phyloP scores from a whole-genome alignment of 1,140 invertebrate genomes.

The Campoletis sonorensis region DNA sequence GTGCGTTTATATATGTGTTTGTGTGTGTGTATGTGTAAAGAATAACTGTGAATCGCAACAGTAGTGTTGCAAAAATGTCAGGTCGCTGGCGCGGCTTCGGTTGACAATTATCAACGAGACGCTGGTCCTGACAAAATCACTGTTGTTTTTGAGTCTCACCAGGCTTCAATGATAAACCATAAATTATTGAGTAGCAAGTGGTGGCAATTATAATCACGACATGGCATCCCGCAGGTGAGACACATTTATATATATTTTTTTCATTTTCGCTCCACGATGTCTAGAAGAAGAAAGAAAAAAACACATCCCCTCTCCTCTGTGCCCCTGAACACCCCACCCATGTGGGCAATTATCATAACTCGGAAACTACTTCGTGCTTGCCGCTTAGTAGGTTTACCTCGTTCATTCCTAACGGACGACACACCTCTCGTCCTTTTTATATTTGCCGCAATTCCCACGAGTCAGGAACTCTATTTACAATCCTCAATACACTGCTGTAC shows the following conservation, averaged over 20 bases:
- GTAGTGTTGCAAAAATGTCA: slow-evolving; percentile 37
- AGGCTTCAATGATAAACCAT: slow-evolving; percentile 58
- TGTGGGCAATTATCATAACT: slow-evolving; percentile 59
- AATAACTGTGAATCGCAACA: background rate
- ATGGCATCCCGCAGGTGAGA: slow-evolving; percentile 76
- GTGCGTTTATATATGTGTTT: too few species aligned
- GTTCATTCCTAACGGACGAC: background rate
- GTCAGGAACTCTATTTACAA: too few species aligned
- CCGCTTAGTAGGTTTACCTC: slow-evolving; percentile 39
- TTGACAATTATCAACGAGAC: slow-evolving; percentile 45
- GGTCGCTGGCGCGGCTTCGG: slow-evolving; percentile 49
- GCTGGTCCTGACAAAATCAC: background rate
- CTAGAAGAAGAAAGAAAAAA: slow-evolving; percentile 32
- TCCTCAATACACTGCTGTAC: too few species aligned
- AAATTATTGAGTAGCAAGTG: slow-evolving; percentile 68
- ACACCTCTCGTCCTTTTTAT: too few species aligned
- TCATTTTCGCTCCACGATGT: slow-evolving; percentile 33
- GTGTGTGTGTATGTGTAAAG: background rate
- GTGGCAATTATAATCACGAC: slow-evolving; percentile 67
- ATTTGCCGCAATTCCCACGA: too few species aligned
- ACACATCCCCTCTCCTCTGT: slow-evolving; percentile 5
- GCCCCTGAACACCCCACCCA: background rate
- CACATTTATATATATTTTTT: slow-evolving; percentile 60
- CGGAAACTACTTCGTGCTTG: slow-evolving; percentile 53
- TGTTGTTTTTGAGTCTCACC: background rate